A percentile compares a stretch with the other conserved stretches of the same genome.
Evolutionary conservation across 2,113 vertebrate species (phyloP).

Genomic region (Callipepla californica): DNA sequence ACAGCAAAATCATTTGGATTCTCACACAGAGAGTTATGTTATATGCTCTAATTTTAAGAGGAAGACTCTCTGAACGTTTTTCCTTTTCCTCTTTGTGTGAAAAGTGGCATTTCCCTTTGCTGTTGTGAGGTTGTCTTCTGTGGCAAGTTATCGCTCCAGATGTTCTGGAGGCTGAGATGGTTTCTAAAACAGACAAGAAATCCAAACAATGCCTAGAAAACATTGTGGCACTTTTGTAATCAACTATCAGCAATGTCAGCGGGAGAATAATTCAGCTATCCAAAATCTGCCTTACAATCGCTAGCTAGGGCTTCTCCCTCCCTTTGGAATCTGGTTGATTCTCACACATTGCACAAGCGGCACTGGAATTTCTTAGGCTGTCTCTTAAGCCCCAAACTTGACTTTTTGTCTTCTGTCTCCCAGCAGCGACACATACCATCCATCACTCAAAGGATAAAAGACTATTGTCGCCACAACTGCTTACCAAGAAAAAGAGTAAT

Average conservation of each 20-base stretch:
- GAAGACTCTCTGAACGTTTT: neutral
- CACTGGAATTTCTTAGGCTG: neutral
- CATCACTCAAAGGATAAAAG: neutral
- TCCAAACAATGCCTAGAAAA: neutral
- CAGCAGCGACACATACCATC: constrained; percentile 39
- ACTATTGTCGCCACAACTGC: constrained; percentile 33
- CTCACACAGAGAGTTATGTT: neutral
- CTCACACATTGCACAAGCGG: neutral
- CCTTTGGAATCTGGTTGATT: neutral
- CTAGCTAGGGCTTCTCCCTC: neutral
- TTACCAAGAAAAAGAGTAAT: constrained; percentile 22
- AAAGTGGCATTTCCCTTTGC: neutral
- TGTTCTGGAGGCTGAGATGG: neutral
- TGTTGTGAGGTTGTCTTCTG: neutral
- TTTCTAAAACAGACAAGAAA: constrained; percentile 1
- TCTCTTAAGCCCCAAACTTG: neutral
- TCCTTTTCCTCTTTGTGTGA: neutral
- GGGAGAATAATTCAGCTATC: neutral
- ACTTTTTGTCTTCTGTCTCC: constrained; percentile 23
- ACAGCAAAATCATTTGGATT: neutral
- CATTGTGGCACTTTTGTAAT: neutral
- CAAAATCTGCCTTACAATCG: neutral
- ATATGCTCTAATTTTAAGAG: neutral
- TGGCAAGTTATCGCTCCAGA: neutral
- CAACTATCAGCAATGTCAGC: neutral